Evolutionary conservation across 2,888 invertebrate genomes (phyloP).

Genomic region (Hetaerina titia): DNA sequence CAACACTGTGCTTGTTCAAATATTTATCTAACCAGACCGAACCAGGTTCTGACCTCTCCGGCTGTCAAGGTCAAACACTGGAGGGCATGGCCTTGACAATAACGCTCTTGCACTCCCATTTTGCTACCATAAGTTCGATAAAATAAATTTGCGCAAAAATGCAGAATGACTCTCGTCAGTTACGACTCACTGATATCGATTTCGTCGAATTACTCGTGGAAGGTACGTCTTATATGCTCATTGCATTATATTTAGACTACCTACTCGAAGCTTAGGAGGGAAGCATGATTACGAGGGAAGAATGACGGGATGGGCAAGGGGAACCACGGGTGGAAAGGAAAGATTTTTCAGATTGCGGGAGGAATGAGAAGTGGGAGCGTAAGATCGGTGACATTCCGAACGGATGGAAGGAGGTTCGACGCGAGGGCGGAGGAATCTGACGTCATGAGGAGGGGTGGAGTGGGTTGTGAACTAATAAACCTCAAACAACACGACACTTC

Average conservation of each 20-base stretch:
- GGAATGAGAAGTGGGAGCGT: no score
- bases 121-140: not conserved
- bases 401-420: not conserved
- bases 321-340: no score
- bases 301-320: no score
- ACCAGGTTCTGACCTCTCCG: no score
- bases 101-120: not conserved
- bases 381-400: no score
- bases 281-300: no score
- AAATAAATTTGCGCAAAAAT: not conserved
- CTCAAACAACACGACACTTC: not conserved
- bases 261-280: no score
- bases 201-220: not conserved
- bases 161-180: not conserved
- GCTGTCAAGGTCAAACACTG: not conserved
- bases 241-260: no score
- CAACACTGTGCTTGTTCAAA: no score
- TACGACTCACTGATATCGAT: not conserved
- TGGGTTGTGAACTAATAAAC: not conserved
- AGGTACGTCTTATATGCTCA: not conserved
- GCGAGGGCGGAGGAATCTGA: not conserved
- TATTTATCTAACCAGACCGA: no score
- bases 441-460: not conserved
- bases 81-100: not conserved
- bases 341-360: no score